A percentile compares a stretch with the other conserved stretches of the same genome.
phyloP scores from a whole-genome alignment of 2,797 vertebrate genomes.

The Sciurus carolinensis region DNA sequence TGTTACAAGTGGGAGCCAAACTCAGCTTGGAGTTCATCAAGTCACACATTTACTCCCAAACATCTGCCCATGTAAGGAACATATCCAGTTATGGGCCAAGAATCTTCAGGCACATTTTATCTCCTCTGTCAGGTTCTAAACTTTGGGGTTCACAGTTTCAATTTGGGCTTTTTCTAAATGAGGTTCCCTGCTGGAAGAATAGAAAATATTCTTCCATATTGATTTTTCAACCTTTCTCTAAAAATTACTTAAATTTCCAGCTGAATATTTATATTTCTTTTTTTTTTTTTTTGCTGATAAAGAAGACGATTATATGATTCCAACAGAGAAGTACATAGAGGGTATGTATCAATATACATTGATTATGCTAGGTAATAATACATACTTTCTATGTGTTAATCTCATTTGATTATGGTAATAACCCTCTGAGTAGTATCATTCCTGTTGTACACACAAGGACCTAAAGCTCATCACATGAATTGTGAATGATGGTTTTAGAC shows the following conservation, averaged over 20 bases:
- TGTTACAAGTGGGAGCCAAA: neutral
- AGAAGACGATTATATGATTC: neutral
- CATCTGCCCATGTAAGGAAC: neutral
- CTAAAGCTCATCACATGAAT: neutral
- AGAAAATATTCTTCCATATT: neutral
- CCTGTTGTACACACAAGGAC: neutral
- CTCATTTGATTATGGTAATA: neutral
- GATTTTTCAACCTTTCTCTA: conserved; percentile 8
- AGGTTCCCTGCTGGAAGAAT: neutral
- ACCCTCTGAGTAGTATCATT: neutral
- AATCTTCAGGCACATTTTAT: neutral
- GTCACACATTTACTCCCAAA: neutral
- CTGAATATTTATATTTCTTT: neutral
- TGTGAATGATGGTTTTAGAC: neutral
- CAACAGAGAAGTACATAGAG: neutral
- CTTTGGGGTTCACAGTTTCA: neutral
- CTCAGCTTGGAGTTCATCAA: neutral
- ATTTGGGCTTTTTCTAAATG: neutral
- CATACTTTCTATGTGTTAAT: neutral
- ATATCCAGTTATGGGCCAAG: neutral
- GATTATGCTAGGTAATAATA: neutral
- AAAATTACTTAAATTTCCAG: conserved; percentile 47
- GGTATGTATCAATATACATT: no score
- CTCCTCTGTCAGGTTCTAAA: neutral
- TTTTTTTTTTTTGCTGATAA: neutral